These are phyloP conservation scores for Cerastis rubricosa DNA, from an alignment of 2,888 invertebrate genomes.

Conservation along the genomic window DNA sequence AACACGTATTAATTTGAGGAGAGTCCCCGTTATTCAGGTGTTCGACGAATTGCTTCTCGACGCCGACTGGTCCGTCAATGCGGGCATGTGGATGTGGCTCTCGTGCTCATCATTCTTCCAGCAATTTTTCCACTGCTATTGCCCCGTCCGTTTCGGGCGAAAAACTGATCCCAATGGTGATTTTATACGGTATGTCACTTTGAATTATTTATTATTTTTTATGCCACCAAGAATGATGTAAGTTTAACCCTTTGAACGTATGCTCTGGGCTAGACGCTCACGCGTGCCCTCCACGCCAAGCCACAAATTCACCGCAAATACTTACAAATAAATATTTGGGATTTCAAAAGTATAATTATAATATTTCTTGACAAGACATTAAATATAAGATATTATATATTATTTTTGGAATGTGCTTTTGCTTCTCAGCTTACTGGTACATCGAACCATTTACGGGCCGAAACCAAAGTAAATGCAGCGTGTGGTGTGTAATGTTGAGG, in stretches of 20 bases:
- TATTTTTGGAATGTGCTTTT: no score
- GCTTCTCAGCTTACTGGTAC: no score
- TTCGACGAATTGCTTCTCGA: constrained; percentile 96
- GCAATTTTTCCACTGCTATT: constrained; percentile 96
- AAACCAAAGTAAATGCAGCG: no score
- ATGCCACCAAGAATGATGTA: constrained; percentile 13
- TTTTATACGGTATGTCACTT: constrained; percentile 92
- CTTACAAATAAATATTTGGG: no score
- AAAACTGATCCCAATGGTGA: constrained; percentile 97
- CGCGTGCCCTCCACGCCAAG: no score
- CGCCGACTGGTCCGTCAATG: constrained; percentile 97
- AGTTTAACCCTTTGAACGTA: constrained; percentile 2
- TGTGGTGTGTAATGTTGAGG: no score
- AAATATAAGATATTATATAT: neutral
- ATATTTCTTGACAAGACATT: no score
- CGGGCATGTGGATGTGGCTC: constrained; percentile 97
- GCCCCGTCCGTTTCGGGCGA: constrained; percentile 95
- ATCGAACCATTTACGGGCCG: no score
- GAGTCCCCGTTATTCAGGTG: constrained; percentile 89
- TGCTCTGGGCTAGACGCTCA: no score
- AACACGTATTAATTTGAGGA: constrained; percentile 57
- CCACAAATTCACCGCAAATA: no score
- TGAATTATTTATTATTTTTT: constrained; percentile 11
- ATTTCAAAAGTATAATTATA: no score
- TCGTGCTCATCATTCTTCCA: constrained; percentile 97